These are phyloP conservation scores for Lophotis ruficrista DNA, from an alignment of 2,113 vertebrate species.

Conservation along the genomic window DNA sequence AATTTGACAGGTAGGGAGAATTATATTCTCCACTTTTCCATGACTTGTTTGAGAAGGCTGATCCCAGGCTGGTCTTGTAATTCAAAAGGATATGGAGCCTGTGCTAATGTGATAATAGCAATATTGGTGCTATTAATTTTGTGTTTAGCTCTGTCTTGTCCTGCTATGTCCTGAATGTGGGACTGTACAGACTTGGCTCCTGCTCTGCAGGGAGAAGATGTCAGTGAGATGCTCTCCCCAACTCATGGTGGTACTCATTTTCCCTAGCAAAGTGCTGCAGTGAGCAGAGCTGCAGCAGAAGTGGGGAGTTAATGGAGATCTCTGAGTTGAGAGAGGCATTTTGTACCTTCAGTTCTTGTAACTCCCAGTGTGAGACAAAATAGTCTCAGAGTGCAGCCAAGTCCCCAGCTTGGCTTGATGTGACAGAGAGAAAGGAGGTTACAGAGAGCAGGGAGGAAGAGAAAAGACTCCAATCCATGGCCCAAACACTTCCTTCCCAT, in stretches of 20 bases:
- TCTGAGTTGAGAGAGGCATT: background rate
- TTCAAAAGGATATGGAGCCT: slow-evolving; percentile 6
- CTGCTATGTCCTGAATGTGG: background rate
- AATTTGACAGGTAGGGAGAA: background rate
- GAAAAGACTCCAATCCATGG: background rate
- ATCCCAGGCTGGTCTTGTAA: background rate
- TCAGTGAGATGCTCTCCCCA: background rate
- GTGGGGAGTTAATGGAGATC: background rate
- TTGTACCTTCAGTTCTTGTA: background rate
- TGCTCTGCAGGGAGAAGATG: background rate
- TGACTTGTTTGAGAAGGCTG: background rate
- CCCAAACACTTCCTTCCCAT: background rate
- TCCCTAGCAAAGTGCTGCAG: background rate
- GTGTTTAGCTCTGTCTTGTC: background rate
- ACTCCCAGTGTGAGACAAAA: background rate
- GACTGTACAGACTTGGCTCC: background rate
- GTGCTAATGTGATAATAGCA: background rate
- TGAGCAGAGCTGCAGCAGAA: background rate
- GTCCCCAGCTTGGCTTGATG: background rate
- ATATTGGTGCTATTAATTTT: background rate
- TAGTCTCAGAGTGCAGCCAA: accelerated
- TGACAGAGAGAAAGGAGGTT: background rate
- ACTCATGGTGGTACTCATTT: background rate
- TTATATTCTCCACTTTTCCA: background rate
- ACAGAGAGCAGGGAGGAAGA: background rate